phyloP scores from a whole-genome alignment of 1,140 invertebrate genomes.

The Drosophila tani region DNA sequence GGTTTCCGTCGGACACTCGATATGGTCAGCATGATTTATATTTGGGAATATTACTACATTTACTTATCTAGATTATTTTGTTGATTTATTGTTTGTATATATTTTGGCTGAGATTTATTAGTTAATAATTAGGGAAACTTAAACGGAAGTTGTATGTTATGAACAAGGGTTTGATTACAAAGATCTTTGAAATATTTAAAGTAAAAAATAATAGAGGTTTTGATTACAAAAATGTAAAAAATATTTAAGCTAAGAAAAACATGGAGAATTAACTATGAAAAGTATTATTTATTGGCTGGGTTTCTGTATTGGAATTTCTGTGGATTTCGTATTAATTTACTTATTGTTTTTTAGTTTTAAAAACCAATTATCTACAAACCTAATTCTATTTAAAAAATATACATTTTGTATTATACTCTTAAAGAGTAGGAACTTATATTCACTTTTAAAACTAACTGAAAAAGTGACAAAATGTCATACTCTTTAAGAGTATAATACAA shows the following conservation, averaged over 20 bases:
- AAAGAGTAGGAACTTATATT: too few relatives aligned
- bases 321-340: too few relatives aligned
- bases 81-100: slow-evolving; percentile 9
- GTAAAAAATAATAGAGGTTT: background rate
- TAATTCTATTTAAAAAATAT: too few relatives aligned
- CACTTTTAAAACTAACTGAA: too few relatives aligned
- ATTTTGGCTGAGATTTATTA: slow-evolving; percentile 11
- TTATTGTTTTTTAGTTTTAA: too few relatives aligned
- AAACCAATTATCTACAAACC: too few relatives aligned
- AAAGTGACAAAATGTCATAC: too few relatives aligned
- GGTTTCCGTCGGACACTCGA: slow-evolving; percentile 38
- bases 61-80: slow-evolving; percentile 4
- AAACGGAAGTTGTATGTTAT: slow-evolving; percentile 1
- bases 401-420: too few relatives aligned
- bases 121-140: too few relatives aligned
- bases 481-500: too few relatives aligned
- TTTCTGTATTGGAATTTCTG: background rate
- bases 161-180: background rate
- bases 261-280: background rate
- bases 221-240: background rate
- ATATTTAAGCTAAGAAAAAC: background rate
- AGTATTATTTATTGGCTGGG: background rate
- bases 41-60: background rate
- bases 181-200: background rate
- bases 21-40: slow-evolving; percentile 36